A percentile compares a stretch with the other conserved stretches of the same genome.
phyloP scores from a whole-genome alignment of 2,888 invertebrate species.

The Gandaritis pyraliata region DNA sequence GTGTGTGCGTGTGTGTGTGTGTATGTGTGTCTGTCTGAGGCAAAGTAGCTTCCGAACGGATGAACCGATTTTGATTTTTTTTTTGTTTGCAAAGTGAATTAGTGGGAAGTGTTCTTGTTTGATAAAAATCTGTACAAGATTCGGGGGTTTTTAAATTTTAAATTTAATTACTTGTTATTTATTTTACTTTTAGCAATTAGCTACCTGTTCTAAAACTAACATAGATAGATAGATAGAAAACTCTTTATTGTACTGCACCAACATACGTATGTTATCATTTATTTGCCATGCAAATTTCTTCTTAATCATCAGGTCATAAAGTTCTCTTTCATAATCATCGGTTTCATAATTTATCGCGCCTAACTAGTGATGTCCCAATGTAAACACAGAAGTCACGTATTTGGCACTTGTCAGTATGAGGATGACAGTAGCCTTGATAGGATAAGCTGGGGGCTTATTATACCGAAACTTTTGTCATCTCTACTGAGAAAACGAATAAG shows the following conservation, averaged over 20 bases:
- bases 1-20: no score
- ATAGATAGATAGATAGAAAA: no score
- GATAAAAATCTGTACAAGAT: no score
- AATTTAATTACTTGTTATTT: background rate
- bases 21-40: no score
- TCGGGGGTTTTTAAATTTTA: no score
- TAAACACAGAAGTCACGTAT: conserved; percentile 71
- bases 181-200: conserved; percentile 1
- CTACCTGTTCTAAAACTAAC: background rate
- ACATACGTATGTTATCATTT: background rate
- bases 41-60: no score
- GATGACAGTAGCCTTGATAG: conserved; percentile 65
- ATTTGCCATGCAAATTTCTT: background rate
- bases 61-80: no score
- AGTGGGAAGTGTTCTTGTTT: no score
- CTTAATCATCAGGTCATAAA: background rate
- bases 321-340: background rate
- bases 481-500: conserved; percentile 58
- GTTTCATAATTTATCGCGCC: conserved; percentile 43
- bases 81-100: no score
- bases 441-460: conserved; percentile 72
- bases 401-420: conserved; percentile 68
- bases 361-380: conserved; percentile 59
- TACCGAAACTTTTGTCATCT: conserved; percentile 59
- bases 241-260: no score